Conservation (phyloP, 2,888 invertebrate genomes). For the Meloe dianella region DNA sequence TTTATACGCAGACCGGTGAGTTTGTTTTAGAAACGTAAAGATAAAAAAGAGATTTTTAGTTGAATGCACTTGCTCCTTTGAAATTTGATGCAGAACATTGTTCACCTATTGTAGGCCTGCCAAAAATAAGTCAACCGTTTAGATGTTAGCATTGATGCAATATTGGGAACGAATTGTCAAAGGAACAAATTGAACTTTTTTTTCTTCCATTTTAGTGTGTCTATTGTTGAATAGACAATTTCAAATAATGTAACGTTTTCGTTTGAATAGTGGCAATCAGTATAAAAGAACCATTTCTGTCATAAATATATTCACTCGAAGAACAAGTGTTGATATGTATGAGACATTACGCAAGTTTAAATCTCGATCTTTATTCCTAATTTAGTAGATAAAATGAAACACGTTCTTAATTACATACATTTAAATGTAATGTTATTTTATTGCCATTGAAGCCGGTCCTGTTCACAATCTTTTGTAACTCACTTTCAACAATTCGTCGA, state of each 20-base stretch:
- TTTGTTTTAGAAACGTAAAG: neutral
- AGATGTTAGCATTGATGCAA: neutral
- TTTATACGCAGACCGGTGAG: neutral
- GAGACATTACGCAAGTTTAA: no score
- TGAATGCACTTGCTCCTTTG: constrained; percentile 11
- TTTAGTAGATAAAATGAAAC: no score
- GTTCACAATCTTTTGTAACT: neutral
- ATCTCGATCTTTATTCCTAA: no score
- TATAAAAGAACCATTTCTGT: neutral
- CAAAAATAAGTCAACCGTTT: constrained; percentile 2
- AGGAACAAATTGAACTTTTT: neutral
- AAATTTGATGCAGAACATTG: constrained; percentile 1
- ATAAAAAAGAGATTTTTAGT: neutral
- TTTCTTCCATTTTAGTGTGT: neutral
- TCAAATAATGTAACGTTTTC: neutral
- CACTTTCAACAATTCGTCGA: neutral
- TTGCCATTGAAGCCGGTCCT: neutral
- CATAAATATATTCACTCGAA: no score
- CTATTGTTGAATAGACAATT: constrained; percentile 4
- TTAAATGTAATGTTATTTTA: neutral
- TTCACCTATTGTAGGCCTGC: neutral
- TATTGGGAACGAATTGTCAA: constrained; percentile 4
- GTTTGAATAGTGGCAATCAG: neutral
- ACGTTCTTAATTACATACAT: no score
- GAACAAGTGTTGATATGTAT: no score